Percentiles rank a stretch among this genome's conserved stretches.
These are phyloP conservation scores for Australoheros facetus DNA, from an alignment of 2,797 vertebrate genomes.

Conservation along the genomic window DNA sequence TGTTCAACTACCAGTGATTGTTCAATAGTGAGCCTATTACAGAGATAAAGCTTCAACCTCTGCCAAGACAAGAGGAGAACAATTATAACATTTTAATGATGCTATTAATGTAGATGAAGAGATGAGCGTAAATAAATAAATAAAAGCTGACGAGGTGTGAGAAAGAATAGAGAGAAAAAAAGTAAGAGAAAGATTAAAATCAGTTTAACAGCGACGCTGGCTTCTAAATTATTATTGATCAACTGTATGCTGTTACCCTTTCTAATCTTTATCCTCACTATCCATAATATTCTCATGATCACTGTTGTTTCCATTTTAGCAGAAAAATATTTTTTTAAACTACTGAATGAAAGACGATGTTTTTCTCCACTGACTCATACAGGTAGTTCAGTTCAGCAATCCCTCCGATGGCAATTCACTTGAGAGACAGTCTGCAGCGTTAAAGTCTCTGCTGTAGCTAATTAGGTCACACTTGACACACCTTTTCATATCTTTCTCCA, in stretches of 20 bases:
- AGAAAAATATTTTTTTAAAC: conserved; percentile 23
- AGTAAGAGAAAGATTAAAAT: conserved; percentile 16
- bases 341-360: conserved; percentile 10
- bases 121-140: conserved; percentile 55
- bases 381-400: conserved; percentile 34
- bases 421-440: conserved; percentile 38
- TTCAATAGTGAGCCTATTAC: conserved; percentile 71
- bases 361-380: conserved; percentile 28
- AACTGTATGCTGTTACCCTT: conserved; percentile 26
- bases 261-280: conserved; percentile 46
- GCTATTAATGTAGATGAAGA: conserved; percentile 55
- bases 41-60: conserved; percentile 52
- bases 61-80: conserved; percentile 57
- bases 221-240: conserved; percentile 57
- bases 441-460: conserved; percentile 54
- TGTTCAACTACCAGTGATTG: conserved; percentile 76
- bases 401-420: conserved; percentile 30
- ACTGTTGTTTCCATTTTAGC: conserved; percentile 20
- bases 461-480: conserved; percentile 66
- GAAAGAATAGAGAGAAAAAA: neutral
- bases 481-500: conserved; percentile 37
- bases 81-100: conserved; percentile 68
- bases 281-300: conserved; percentile 41
- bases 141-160: conserved; percentile 36
- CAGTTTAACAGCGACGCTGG: conserved; percentile 25